Conservation (phyloP, 2,113 vertebrate species). For the Euleptes europaea region DNA sequence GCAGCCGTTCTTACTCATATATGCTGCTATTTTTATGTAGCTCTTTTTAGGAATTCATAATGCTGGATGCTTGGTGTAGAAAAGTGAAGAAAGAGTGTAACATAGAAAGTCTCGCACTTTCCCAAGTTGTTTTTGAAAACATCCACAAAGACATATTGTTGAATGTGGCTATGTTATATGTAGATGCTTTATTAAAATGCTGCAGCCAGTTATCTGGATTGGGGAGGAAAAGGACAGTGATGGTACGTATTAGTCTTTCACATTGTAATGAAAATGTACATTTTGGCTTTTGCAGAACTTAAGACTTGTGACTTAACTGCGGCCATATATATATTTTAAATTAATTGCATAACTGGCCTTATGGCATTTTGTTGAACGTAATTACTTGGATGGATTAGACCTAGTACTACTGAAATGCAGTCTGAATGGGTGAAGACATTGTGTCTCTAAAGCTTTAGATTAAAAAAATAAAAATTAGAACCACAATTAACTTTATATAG, state of each 20-base stretch:
- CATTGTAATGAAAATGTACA: not conserved
- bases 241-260: not conserved
- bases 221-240: not conserved
- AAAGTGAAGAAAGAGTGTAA: constrained; percentile 27
- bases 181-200: not conserved
- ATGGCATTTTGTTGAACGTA: not conserved
- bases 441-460: not conserved
- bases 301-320: not conserved
- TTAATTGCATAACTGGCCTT: not conserved
- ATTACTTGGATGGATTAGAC: not conserved
- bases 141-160: not conserved
- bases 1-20: constrained; percentile 59
- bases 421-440: not conserved
- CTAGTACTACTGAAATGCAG: not conserved
- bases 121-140: constrained; percentile 17
- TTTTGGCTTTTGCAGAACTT: not conserved
- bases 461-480: not conserved
- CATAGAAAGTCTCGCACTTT: constrained; percentile 3
- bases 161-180: constrained; percentile 8
- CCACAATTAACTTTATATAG: not conserved
- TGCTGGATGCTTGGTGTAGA: not conserved
- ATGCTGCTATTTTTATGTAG: constrained; percentile 40
- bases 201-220: not conserved
- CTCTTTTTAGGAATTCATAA: constrained; percentile 53
- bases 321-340: not conserved